phyloP scores from a whole-genome alignment of 2,113 vertebrate species.

The Bufo gargarizans region DNA sequence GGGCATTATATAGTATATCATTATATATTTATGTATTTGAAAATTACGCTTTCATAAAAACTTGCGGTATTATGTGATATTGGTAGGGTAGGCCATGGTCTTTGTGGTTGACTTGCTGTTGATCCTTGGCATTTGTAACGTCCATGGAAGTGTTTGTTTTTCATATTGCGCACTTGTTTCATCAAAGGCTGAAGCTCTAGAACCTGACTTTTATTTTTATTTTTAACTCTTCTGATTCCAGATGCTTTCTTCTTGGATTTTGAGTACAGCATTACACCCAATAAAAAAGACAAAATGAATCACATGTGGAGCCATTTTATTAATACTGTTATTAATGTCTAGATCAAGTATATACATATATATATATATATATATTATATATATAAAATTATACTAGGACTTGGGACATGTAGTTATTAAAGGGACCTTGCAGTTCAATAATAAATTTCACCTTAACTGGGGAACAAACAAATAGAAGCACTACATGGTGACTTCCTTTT shows the following conservation, averaged over 20 bases:
- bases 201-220: background rate
- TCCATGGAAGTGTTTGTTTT: slow-evolving; percentile 25
- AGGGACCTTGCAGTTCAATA: no score
- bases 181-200: background rate
- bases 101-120: background rate
- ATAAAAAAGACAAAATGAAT: background rate
- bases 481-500: no score
- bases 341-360: no score
- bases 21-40: background rate
- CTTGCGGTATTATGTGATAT: background rate
- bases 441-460: no score
- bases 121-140: background rate
- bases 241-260: background rate
- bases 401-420: no score
- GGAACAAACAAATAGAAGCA: no score
- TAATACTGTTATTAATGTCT: no score
- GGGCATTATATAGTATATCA: background rate
- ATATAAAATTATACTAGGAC: no score
- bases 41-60: background rate
- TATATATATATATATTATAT: no score
- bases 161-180: slow-evolving; percentile 30
- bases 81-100: slow-evolving; percentile 8
- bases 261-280: background rate
- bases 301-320: background rate
- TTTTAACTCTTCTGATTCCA: slow-evolving; percentile 4